Conservation (phyloP, 1,140 invertebrate species). For the Macrotrachela quadricornifera region DNA sequence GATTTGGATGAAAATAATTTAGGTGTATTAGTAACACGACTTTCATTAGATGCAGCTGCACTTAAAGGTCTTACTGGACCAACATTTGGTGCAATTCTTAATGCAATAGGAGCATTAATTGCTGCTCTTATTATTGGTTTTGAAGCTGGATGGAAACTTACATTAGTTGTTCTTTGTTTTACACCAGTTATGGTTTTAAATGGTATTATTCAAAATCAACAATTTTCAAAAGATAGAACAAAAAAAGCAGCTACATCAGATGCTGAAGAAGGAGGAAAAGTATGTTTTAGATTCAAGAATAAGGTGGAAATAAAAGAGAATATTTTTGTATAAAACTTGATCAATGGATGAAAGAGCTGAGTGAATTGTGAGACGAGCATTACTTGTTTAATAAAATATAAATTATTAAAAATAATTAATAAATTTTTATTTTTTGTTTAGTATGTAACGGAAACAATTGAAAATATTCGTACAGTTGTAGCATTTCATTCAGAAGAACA, state of each 20-base stretch:
- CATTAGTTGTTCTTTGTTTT: constrained; percentile 51
- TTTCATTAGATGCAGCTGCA: constrained; percentile 35
- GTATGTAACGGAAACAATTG: neutral
- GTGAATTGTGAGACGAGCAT: too few species aligned
- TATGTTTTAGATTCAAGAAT: too few species aligned
- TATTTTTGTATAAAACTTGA: too few species aligned
- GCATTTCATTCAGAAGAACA: neutral
- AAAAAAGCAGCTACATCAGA: constrained; percentile 3
- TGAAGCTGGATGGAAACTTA: constrained; percentile 54
- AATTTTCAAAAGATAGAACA: neutral
- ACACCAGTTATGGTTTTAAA: constrained; percentile 38
- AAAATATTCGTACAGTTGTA: neutral
- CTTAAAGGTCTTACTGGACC: constrained; percentile 33
- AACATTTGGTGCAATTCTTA: constrained; percentile 28
- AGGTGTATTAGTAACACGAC: constrained; percentile 33
- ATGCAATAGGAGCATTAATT: constrained; percentile 35
- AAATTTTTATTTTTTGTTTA: neutral
- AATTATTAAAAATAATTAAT: too few species aligned
- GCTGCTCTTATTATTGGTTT: constrained; percentile 48
- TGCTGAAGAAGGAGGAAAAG: constrained; percentile 4
- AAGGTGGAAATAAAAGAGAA: too few species aligned
- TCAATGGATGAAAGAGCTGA: too few species aligned
- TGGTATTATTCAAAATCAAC: constrained; percentile 25
- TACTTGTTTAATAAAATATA: too few species aligned
- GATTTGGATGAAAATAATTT: constrained; percentile 34